Evolutionary conservation across 2,113 vertebrate species (phyloP).

Genomic region (Passer domesticus): DNA sequence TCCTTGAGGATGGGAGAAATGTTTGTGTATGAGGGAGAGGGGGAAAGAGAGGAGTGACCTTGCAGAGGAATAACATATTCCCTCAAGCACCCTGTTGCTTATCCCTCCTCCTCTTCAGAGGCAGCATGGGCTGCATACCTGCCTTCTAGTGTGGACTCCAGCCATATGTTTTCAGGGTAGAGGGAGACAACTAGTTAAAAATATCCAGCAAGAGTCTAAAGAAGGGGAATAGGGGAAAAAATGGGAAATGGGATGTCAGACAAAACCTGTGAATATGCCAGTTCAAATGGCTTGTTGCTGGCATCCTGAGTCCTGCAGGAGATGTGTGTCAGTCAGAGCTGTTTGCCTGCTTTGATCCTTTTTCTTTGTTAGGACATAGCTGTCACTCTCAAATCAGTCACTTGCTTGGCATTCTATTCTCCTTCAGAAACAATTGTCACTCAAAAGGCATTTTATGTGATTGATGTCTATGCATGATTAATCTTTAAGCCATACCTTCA

Average conservation of each 20-base stretch:
- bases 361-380: background rate
- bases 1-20: background rate
- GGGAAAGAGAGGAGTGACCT: background rate
- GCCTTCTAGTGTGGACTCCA: background rate
- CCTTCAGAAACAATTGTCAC: background rate
- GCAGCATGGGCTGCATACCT: background rate
- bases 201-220: background rate
- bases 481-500: background rate
- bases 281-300: background rate
- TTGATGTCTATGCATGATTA: background rate
- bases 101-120: background rate
- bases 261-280: background rate
- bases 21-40: background rate
- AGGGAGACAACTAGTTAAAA: background rate
- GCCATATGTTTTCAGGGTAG: background rate
- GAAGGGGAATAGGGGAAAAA: background rate
- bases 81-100: background rate
- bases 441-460: background rate
- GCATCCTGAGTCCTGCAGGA: background rate
- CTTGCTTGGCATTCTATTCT: background rate
- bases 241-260: background rate
- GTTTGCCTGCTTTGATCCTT: background rate
- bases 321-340: constrained; percentile 4
- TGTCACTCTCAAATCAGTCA: background rate
- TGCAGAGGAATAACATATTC: background rate